These are phyloP conservation scores for Callimorpha dominula DNA, from an alignment of 2,888 invertebrate species.

Conservation along the genomic window DNA sequence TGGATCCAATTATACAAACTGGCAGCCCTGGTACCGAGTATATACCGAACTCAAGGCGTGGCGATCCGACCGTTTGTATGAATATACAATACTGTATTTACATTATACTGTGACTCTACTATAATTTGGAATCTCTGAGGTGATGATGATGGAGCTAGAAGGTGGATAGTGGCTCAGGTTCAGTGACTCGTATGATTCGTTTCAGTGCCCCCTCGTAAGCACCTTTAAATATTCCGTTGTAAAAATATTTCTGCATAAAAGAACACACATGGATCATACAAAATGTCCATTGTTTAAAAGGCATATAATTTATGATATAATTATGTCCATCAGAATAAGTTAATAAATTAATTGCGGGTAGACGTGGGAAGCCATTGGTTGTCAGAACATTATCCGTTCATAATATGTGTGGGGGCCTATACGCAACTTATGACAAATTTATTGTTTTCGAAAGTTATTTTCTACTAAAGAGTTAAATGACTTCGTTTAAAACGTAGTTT, in stretches of 20 bases:
- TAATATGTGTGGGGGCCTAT: constrained; percentile 58
- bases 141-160: no score
- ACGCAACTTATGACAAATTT: constrained; percentile 53
- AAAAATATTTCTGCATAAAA: neutral
- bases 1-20: no score
- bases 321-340: constrained; percentile 7
- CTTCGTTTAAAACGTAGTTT: constrained; percentile 17
- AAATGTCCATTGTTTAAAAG: neutral
- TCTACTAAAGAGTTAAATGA: constrained; percentile 49
- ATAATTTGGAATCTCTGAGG: no score
- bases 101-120: no score
- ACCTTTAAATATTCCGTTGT: neutral
- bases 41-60: no score
- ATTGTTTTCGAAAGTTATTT: constrained; percentile 65
- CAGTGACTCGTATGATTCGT: no score
- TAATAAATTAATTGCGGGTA: constrained; percentile 24
- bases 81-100: no score
- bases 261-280: neutral
- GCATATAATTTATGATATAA: constrained; percentile 4
- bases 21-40: no score
- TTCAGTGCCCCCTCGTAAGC: neutral
- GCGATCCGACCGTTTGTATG: no score
- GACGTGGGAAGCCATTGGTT: constrained; percentile 49
- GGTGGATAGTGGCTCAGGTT: no score
- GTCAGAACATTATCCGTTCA: constrained; percentile 48